phyloP scores from a whole-genome alignment of 1,140 invertebrate species.

The Aphelinus atriplicis region DNA sequence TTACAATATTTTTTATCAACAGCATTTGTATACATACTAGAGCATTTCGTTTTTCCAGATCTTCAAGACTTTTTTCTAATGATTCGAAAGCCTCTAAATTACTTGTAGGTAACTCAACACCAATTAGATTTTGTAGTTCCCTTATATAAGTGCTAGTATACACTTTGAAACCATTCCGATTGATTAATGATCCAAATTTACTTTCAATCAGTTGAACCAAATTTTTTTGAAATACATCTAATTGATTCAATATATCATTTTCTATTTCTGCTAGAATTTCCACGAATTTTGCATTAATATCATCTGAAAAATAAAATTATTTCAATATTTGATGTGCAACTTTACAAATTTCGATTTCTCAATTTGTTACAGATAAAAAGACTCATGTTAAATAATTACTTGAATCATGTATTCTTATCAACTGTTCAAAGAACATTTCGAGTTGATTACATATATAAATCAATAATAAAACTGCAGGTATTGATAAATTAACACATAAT shows the following conservation, averaged over 20 bases:
- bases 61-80: constrained; percentile 5
- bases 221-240: constrained; percentile 7
- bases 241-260: not conserved
- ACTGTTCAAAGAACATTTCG: too few species aligned
- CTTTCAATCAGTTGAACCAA: not conserved
- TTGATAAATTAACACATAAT: too few species aligned
- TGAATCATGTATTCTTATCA: not conserved
- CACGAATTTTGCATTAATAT: constrained; percentile 4
- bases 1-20: not conserved
- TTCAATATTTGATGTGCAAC: not conserved
- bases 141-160: not conserved
- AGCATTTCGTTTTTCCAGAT: constrained; percentile 2
- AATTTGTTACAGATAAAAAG: too few species aligned
- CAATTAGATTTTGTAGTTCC: not conserved
- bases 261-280: constrained; percentile 10
- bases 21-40: not conserved
- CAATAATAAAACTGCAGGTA: too few species aligned
- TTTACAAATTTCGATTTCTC: too few species aligned
- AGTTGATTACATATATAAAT: too few species aligned
- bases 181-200: not conserved
- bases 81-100: constrained; percentile 1
- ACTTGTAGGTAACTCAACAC: not conserved
- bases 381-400: not conserved
- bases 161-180: constrained; percentile 5
- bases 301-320: constrained; percentile 11